Percentiles rank a stretch among this genome's conserved stretches.
These are phyloP conservation scores for Poecilobothrus nobilitatus DNA, from an alignment of 2,888 invertebrate genomes.

Conservation along the genomic window DNA sequence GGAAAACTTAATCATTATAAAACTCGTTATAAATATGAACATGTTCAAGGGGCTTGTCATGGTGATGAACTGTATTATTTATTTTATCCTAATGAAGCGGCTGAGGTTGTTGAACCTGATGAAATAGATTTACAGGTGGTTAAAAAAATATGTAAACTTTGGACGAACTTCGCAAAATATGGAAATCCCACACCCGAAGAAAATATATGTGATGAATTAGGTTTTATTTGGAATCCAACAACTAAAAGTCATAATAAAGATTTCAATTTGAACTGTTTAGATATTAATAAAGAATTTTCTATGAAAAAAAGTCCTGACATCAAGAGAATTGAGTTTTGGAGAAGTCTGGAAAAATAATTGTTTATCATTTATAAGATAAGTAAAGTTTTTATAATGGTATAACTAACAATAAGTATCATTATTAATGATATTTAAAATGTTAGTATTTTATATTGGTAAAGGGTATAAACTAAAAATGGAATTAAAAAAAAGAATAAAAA, in stretches of 20 bases:
- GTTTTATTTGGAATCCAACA: conserved; percentile 31
- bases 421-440: no score
- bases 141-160: conserved; percentile 47
- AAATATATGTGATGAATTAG: conserved; percentile 14
- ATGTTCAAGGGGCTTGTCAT: conserved; percentile 48
- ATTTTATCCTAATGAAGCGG: conserved; percentile 27
- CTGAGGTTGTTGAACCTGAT: conserved; percentile 22
- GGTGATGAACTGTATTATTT: conserved; percentile 51
- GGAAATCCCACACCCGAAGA: conserved; percentile 42
- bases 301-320: conserved; percentile 36
- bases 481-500: no score
- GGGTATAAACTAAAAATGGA: no score
- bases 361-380: no score
- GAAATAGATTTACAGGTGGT: conserved; percentile 35
- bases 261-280: conserved; percentile 33
- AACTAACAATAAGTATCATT: no score
- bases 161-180: conserved; percentile 57
- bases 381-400: no score
- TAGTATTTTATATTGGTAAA: no score
- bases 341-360: conserved; percentile 9
- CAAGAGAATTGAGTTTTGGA: conserved; percentile 38
- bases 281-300: conserved; percentile 30
- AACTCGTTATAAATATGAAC: conserved; percentile 37
- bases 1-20: conserved; percentile 47
- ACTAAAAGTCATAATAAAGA: conserved; percentile 18